Conservation (phyloP, 2,888 invertebrate species). For the Temnothorax unifasciatus region DNA sequence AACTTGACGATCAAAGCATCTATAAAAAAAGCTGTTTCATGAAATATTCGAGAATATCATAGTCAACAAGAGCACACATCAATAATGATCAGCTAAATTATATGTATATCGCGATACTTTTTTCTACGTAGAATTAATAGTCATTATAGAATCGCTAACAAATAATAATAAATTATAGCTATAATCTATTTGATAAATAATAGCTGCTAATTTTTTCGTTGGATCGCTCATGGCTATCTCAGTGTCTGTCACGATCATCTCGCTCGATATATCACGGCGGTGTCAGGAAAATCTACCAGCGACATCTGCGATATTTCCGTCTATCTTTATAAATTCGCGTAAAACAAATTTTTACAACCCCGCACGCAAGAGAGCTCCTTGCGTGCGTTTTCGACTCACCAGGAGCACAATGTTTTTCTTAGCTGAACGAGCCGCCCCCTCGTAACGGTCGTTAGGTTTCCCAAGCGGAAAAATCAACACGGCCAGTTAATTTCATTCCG, state of each 20-base stretch:
- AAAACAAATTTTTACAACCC: slow-evolving; percentile 33
- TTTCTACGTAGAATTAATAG: neutral
- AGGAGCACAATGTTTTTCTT: slow-evolving; percentile 66
- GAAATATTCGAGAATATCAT: neutral
- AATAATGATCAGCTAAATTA: neutral
- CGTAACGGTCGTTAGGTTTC: slow-evolving; percentile 57
- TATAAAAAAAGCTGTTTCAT: neutral
- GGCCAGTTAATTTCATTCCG: slow-evolving; percentile 82
- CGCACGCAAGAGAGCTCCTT: slow-evolving; percentile 38
- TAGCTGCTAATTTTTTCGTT: neutral
- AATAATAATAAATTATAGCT: neutral
- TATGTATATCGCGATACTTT: neutral
- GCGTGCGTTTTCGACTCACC: slow-evolving; percentile 56
- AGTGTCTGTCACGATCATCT: neutral
- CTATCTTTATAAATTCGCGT: slow-evolving; percentile 22
- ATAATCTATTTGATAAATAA: neutral
- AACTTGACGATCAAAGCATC: neutral
- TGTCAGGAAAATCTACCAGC: neutral
- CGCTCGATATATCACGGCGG: neutral
- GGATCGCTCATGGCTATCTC: neutral
- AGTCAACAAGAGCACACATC: neutral
- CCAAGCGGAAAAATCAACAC: slow-evolving; percentile 83
- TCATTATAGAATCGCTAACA: neutral
- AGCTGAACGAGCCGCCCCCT: slow-evolving; percentile 70
- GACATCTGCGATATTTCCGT: neutral